A percentile compares a stretch with the other conserved stretches of the same genome.
Conservation (phyloP, 2,797 vertebrate genomes). For the Aplochiton taeniatus region DNA sequence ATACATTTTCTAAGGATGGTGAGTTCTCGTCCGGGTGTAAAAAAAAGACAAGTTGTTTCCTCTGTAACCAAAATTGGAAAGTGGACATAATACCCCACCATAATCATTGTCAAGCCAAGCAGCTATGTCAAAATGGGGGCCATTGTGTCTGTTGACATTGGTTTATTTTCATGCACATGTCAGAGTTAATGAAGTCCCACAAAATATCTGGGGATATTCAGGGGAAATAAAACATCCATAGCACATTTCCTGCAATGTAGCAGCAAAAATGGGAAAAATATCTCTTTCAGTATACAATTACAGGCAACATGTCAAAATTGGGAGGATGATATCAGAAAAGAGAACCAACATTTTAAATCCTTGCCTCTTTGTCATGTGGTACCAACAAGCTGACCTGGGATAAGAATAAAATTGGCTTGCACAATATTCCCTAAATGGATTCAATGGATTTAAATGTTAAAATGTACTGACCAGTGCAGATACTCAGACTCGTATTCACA, state of each 20-base stretch:
- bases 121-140: constrained; percentile 4
- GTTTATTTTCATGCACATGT: constrained; percentile 16
- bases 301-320: background rate
- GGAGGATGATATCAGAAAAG: constrained; percentile 4
- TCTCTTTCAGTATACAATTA: constrained; percentile 4
- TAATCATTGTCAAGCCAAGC: constrained; percentile 15
- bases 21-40: background rate
- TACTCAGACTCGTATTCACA: constrained; percentile 52
- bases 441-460: constrained; percentile 49
- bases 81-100: constrained; percentile 3
- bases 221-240: constrained; percentile 7
- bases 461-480: constrained; percentile 36
- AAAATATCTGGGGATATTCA: constrained; percentile 5
- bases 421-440: constrained; percentile 29
- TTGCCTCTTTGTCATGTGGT: constrained; percentile 1
- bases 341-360: constrained; percentile 3
- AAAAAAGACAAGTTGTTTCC: background rate
- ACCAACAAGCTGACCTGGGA: background rate
- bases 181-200: constrained; percentile 15
- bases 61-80: constrained; percentile 11
- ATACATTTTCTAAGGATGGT: constrained; percentile 13
- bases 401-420: constrained; percentile 3
- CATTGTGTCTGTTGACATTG: constrained; percentile 26
- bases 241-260: constrained; percentile 5
- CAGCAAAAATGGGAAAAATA: constrained; percentile 3